Percentiles rank a stretch among this genome's conserved stretches.
These are phyloP conservation scores for Agonopterix alstromeriana DNA, from an alignment of 2,888 invertebrate genomes.

Conservation along the genomic window DNA sequence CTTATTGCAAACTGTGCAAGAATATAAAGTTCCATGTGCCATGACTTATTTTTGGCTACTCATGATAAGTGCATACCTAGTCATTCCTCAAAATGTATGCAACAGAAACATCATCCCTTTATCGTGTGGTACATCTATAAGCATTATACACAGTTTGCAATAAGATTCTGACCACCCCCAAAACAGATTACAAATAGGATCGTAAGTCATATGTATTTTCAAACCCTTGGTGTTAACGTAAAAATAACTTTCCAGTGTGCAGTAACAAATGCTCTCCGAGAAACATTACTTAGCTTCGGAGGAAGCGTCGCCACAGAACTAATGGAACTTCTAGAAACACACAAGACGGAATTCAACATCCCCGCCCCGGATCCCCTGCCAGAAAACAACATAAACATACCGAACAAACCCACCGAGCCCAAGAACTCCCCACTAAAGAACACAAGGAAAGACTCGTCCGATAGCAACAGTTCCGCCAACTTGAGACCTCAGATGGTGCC, in stretches of 20 bases:
- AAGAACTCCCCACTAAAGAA: slow-evolving; percentile 26
- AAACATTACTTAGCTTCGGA: slow-evolving; percentile 65
- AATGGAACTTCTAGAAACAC: slow-evolving; percentile 38
- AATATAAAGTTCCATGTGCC: too few relatives aligned
- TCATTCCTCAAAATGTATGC: too few relatives aligned
- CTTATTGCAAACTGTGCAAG: too few relatives aligned
- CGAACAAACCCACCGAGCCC: slow-evolving; percentile 30
- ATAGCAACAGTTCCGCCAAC: slow-evolving; percentile 3
- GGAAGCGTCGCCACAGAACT: slow-evolving; percentile 53
- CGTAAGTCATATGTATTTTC: too few relatives aligned
- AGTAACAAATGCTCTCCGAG: slow-evolving; percentile 64
- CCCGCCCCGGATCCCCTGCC: slow-evolving; percentile 11
- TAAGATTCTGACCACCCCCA: too few relatives aligned
- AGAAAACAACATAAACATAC: slow-evolving; percentile 45
- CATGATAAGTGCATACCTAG: too few relatives aligned
- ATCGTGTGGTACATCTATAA: too few relatives aligned
- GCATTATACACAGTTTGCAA: too few relatives aligned
- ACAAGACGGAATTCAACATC: slow-evolving; percentile 17
- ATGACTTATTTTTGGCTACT: too few relatives aligned
- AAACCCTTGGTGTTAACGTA: not conserved
- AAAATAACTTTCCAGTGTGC: slow-evolving; percentile 44
- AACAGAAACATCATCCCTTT: too few relatives aligned
- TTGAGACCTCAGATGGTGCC: slow-evolving; percentile 6
- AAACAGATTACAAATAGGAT: too few relatives aligned
- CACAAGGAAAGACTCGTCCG: slow-evolving; percentile 23